A percentile compares a stretch with the other conserved stretches of the same genome.
phyloP scores from a whole-genome alignment of 2,888 invertebrate species.

The Eupeodes luniger region DNA sequence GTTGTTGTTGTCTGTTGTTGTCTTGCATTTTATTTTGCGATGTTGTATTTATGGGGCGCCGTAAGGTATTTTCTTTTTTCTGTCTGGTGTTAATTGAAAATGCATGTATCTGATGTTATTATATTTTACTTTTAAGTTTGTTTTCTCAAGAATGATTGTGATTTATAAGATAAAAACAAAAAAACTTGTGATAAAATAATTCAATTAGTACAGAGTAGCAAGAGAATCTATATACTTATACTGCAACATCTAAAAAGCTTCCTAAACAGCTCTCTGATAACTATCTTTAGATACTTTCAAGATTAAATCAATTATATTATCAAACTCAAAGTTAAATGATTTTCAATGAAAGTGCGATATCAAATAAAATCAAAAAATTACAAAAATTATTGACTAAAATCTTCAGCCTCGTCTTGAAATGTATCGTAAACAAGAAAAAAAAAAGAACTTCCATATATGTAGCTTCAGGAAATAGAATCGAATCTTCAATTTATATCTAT shows the following conservation, averaged over 20 bases:
- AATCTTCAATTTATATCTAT: conserved; percentile 13
- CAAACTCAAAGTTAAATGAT: not conserved
- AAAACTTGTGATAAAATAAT: conserved; percentile 10
- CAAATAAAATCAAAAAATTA: not conserved
- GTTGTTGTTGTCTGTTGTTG: not conserved
- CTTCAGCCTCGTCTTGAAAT: not conserved
- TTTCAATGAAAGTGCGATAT: not conserved
- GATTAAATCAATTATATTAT: not conserved
- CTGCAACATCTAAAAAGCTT: not conserved
- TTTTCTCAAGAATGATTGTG: not conserved
- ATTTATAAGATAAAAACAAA: not conserved
- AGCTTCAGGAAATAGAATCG: conserved; percentile 3
- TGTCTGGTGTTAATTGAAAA: conserved; percentile 40
- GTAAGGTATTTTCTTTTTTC: not conserved
- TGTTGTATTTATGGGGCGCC: not conserved
- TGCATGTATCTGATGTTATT: conserved; percentile 17
- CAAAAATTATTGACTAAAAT: not conserved
- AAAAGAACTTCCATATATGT: not conserved
- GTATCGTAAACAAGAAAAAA: not conserved
- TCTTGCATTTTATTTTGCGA: not conserved
- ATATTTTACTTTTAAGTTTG: not conserved
- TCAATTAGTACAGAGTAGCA: conserved; percentile 15
- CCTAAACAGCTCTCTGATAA: not conserved
- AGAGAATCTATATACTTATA: not conserved
- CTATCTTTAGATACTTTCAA: not conserved